Conservation (phyloP, 2,888 invertebrate species). For the Drosophila demipolita region DNA sequence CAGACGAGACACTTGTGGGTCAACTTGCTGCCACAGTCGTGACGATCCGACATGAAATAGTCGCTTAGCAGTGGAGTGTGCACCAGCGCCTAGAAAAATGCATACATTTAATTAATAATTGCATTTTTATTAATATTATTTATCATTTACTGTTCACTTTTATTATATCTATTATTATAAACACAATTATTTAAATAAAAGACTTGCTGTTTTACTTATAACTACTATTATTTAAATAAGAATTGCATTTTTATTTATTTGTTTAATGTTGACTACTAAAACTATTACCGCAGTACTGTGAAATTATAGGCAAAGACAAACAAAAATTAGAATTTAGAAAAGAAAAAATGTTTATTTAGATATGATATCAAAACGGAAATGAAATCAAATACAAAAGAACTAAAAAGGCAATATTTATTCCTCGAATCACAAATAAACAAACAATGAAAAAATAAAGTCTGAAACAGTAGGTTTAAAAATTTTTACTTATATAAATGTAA, state of each 20-base stretch:
- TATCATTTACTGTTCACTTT: not conserved
- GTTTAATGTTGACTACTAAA: not conserved
- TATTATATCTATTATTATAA: not conserved
- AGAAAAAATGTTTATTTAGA: not conserved
- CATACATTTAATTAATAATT: not conserved
- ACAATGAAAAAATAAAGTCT: not conserved
- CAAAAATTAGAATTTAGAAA: too few species aligned
- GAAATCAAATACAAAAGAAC: not conserved
- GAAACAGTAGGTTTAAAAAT: not conserved
- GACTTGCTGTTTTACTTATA: not conserved
- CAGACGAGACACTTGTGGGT: constrained; percentile 96
- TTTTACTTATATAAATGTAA: not conserved
- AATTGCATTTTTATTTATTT: not conserved
- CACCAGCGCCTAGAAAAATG: constrained; percentile 90
- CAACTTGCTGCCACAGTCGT: constrained; percentile 89
- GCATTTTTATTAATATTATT: not conserved
- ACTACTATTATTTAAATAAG: not conserved
- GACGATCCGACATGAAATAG: constrained; percentile 97
- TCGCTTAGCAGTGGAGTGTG: constrained; percentile 97
- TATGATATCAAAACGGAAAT: not conserved
- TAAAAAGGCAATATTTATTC: not conserved
- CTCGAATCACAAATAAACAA: not conserved
- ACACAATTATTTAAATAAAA: not conserved
- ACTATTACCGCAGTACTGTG: not conserved
- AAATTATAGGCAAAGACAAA: not conserved